Evolutionary conservation across 2,888 invertebrate species (phyloP).

Genomic region (Adela reaumurella): DNA sequence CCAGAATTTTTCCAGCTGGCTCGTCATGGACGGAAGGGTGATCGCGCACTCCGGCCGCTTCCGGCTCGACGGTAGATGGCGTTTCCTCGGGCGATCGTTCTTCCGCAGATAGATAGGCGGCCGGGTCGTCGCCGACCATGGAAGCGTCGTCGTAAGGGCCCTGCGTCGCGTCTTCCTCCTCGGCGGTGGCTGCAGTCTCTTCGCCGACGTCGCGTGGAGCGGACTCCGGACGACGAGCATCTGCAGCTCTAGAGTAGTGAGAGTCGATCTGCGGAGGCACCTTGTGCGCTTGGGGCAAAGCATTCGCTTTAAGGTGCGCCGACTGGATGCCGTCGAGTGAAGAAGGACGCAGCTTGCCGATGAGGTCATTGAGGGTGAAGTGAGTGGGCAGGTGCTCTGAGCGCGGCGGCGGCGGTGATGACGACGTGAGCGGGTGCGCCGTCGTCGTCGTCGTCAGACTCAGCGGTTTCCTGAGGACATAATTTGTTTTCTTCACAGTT

Average conservation of each 20-base stretch:
- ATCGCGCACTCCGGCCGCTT: conserved; percentile 31
- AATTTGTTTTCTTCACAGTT: conserved; percentile 17
- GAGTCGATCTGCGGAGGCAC: conserved; percentile 59
- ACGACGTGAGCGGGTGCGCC: conserved; percentile 52
- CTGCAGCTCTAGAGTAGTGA: conserved; percentile 53
- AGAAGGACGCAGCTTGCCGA: conserved; percentile 52
- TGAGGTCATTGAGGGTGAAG: conserved; percentile 52
- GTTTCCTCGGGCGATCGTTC: conserved; percentile 42
- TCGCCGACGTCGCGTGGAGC: conserved; percentile 19
- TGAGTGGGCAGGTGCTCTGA: conserved; percentile 52
- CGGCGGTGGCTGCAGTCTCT: conserved; percentile 33
- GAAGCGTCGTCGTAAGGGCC: conserved; percentile 59
- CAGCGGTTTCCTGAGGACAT: conserved; percentile 46
- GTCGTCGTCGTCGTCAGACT: conserved; percentile 57
- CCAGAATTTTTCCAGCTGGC: conserved; percentile 49
- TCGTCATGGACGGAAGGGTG: conserved; percentile 44
- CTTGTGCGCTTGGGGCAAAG: conserved; percentile 30
- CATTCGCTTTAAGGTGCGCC: conserved; percentile 43
- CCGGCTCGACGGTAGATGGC: conserved; percentile 58
- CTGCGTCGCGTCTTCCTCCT: conserved; percentile 52
- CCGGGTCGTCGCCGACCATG: conserved; percentile 56
- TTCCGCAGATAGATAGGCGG: conserved; percentile 41
- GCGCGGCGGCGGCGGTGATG: conserved; percentile 52
- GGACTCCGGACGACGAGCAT: conserved; percentile 28
- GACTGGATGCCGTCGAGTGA: conserved; percentile 49